Conservation (phyloP, 2,888 invertebrate species). For the Plutella xylostella region DNA sequence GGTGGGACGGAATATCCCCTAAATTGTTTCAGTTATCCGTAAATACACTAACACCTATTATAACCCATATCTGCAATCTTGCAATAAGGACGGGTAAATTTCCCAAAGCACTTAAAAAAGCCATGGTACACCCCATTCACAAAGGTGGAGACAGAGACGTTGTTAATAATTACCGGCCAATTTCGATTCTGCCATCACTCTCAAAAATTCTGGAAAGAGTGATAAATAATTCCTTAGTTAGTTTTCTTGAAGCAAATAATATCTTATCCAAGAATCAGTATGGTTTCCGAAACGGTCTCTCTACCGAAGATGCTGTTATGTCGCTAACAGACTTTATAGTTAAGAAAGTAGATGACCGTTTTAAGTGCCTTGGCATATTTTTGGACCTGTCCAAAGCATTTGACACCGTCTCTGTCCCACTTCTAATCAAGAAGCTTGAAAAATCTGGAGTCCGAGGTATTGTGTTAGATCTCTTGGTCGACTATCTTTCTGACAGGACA, state of each 20-base stretch:
- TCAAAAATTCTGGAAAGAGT: constrained; percentile 10
- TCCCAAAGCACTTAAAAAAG: constrained; percentile 10
- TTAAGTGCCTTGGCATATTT: constrained; percentile 8
- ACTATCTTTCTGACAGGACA: constrained; percentile 6
- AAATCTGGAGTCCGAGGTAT: constrained; percentile 10
- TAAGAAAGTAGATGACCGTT: constrained; percentile 3
- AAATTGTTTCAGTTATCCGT: too few species aligned
- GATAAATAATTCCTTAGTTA: constrained; percentile 3
- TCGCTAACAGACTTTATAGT: constrained; percentile 6
- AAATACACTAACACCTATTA: too few species aligned
- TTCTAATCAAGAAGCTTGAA: constrained; percentile 9
- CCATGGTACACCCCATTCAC: constrained; percentile 9
- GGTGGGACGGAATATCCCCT: too few species aligned
- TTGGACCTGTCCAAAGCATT: constrained; percentile 15
- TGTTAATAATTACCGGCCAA: constrained; percentile 8
- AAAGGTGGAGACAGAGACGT: constrained; percentile 11
- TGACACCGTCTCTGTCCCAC: neutral
- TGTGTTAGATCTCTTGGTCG: constrained; percentile 8
- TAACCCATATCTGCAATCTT: too few species aligned
- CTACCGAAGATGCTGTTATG: constrained; percentile 11
- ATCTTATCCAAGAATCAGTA: constrained; percentile 12
- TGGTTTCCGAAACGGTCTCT: constrained; percentile 12
- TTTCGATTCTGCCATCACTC: constrained; percentile 7
- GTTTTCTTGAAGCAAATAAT: constrained; percentile 9
- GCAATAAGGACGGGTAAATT: too few species aligned